Percentiles rank a stretch among this genome's conserved stretches.
These are phyloP conservation scores for Disparrhopalites patrizii DNA, from an alignment of 2,888 invertebrate genomes.

Conservation along the genomic window DNA sequence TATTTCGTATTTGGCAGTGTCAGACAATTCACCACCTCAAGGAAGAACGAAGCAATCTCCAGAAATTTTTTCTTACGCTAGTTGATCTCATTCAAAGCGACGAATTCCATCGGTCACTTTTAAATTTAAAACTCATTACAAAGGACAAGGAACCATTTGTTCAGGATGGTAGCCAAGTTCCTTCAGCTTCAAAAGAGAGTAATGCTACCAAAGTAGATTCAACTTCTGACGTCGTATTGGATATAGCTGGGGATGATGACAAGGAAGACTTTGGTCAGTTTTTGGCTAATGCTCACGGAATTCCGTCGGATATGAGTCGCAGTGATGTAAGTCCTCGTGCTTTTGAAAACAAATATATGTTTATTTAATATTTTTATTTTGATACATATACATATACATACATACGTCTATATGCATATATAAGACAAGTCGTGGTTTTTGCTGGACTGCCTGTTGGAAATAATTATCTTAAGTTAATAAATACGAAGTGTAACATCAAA, in stretches of 20 bases:
- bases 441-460: no score
- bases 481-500: no score
- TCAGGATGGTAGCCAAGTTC: background rate
- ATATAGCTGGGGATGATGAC: background rate
- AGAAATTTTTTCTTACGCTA: constrained; percentile 56
- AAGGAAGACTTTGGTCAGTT: constrained; percentile 9
- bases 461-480: no score
- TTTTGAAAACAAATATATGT: background rate
- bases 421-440: no score
- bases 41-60: constrained; percentile 54
- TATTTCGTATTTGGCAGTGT: constrained; percentile 33
- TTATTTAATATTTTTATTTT: background rate
- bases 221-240: no score
- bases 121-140: constrained; percentile 59
- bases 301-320: constrained; percentile 1
- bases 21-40: constrained; percentile 45
- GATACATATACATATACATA: no score
- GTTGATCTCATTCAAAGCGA: constrained; percentile 62
- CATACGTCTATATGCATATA: no score
- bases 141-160: constrained; percentile 11
- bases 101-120: constrained; percentile 60
- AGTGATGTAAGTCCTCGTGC: constrained; percentile 5
- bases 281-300: constrained; percentile 10
- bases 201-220: background rate
- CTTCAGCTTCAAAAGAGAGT: background rate